Evolutionary conservation across 2,113 vertebrate genomes (phyloP), one percentile per base, ranked within the genome.

Genomic region (Neomonachus schauinslandi): DNA sequence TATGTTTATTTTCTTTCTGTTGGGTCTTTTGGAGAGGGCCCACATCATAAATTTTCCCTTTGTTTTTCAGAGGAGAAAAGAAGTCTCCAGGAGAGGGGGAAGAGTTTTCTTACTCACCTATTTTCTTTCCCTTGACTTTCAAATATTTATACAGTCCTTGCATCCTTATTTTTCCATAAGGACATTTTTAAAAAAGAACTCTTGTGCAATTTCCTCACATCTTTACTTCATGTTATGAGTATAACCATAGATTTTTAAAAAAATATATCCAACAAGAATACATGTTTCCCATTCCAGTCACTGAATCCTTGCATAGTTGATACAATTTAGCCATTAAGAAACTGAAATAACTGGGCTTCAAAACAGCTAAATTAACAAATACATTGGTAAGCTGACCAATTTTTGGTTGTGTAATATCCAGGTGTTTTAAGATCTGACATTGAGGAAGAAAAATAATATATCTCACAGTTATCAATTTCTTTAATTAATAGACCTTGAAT

Each of bases 361-460:
- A 74, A 80, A 55, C 49, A 87, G 31, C 71, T 53, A 12, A 51
- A 33, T 59, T 86, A 94, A 86, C 28, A 93, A 91, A 95, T 33
- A 63, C 11, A 33, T 84, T 33, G 15, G 22, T 49, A 72, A 69
- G 36, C n/a, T 55, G 55, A 61, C 72, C 63, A 39, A 4, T 65
- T 33, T 63, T 61, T 12, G 7, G 10, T 79, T 83, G 55, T 51
- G 7, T 94, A 31, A 77, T 46, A 86, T 24, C 11, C 51, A 55
- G 9, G 65, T 77, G 18, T 94, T 72, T 94, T 94, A 69, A 83
- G 65, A 86, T 72, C 15, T 83, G 65, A 61, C 57, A 79, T 59
- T 95, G 53, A 91, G 89, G 53, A 81, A 94, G 59, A 65, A 55
- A 95, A 92, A 51, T 22, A 65, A 63, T 33, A 65, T 36, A 55